Evolutionary conservation across 1,140 invertebrate species (phyloP).

Genomic region (Diplogasteroides magnus): DNA sequence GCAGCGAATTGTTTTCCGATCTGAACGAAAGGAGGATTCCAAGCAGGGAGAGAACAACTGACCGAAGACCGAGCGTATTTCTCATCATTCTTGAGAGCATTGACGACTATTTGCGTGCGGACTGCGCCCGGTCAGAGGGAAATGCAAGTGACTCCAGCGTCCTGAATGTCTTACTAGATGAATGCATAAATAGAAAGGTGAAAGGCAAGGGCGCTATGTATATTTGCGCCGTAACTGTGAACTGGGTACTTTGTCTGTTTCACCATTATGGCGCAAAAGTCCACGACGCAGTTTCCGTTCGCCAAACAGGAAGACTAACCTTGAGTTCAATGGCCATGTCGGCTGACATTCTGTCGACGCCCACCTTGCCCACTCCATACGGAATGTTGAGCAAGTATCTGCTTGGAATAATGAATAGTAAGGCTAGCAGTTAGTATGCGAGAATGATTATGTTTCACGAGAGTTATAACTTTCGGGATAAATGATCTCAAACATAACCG

Average conservation of each 20-base stretch:
- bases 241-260: too few species aligned
- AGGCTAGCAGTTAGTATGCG: too few species aligned
- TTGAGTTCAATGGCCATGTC: slow-evolving; percentile 57
- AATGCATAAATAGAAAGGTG: background rate
- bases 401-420: too few species aligned
- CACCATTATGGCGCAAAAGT: too few species aligned
- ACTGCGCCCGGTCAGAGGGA: slow-evolving; percentile 59
- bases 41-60: background rate
- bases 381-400: slow-evolving; percentile 57
- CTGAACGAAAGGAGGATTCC: slow-evolving; percentile 3
- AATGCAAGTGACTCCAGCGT: slow-evolving; percentile 56
- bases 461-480: too few species aligned
- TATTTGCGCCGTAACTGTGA: too few species aligned
- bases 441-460: too few species aligned
- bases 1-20: slow-evolving; percentile 32
- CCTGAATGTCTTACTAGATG: slow-evolving; percentile 9
- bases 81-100: slow-evolving; percentile 19
- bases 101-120: slow-evolving; percentile 54
- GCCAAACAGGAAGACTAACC: too few species aligned
- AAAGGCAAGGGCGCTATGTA: too few species aligned
- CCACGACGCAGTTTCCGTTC: too few species aligned
- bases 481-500: too few species aligned
- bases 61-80: background rate
- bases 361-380: slow-evolving; percentile 49
- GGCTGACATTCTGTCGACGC: slow-evolving; percentile 57